phyloP scores from a whole-genome alignment of 2,797 vertebrate species.

The Lacerta viridis region DNA sequence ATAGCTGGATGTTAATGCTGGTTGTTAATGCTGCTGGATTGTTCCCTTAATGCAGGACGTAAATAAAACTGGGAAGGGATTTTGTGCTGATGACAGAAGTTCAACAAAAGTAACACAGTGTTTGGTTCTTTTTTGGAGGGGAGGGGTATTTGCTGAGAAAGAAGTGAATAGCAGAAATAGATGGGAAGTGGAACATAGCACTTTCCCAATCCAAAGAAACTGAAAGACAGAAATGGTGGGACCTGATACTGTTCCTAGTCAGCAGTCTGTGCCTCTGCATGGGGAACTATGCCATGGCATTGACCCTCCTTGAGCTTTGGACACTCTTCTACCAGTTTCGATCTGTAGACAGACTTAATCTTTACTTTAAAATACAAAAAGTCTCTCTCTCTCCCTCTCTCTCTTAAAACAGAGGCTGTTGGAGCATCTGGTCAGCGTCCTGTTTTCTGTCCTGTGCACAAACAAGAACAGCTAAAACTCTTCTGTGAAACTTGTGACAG shows the following conservation, averaged over 20 bases:
- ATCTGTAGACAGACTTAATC: slow-evolving; percentile 49
- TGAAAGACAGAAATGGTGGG: background rate
- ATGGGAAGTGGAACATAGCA: background rate
- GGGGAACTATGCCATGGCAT: background rate
- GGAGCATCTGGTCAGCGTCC: slow-evolving; percentile 91
- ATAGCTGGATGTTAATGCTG: background rate
- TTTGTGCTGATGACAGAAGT: background rate
- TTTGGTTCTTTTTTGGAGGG: background rate
- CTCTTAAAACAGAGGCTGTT: slow-evolving; percentile 87
- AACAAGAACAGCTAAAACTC: slow-evolving; percentile 97
- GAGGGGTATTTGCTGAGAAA: background rate
- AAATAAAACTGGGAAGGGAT: background rate
- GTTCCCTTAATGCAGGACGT: background rate
- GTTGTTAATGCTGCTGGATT: background rate
- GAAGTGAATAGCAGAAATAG: background rate
- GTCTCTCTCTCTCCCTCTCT: slow-evolving; percentile 59
- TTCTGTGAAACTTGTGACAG: slow-evolving; percentile 99
- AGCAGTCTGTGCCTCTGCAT: background rate
- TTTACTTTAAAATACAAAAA: slow-evolving; percentile 69
- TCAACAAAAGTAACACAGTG: background rate
- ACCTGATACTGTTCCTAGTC: background rate
- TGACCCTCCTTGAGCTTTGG: slow-evolving; percentile 33
- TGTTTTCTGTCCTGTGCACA: slow-evolving; percentile 98
- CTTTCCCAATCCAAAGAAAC: background rate
- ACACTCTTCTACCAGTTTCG: slow-evolving; percentile 45